A percentile compares a stretch with the other conserved stretches of the same genome.
Evolutionary conservation across 2,888 invertebrate genomes (phyloP).

Genomic region (Balanococcus diminutus): DNA sequence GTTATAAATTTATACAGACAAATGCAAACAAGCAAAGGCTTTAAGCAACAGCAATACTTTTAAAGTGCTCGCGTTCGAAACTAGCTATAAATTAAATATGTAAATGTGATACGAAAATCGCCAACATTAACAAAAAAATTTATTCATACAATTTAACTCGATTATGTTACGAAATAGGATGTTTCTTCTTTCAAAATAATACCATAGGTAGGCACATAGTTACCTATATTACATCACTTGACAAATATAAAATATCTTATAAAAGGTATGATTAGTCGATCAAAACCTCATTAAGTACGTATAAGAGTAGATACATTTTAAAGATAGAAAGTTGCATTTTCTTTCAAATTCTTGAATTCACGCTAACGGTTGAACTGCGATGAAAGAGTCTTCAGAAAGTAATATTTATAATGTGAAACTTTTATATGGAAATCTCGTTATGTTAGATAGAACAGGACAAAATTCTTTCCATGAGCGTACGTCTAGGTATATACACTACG

Average conservation of each 20-base stretch:
- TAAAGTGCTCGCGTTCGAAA: not conserved
- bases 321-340: not conserved
- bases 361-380: not conserved
- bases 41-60: not conserved
- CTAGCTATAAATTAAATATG: not conserved
- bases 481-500: not conserved
- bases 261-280: no score
- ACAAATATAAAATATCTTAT: not conserved
- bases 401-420: not conserved
- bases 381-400: not conserved
- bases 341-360: not conserved
- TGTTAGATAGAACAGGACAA: not conserved
- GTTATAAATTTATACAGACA: not conserved
- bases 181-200: not conserved
- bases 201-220: not conserved
- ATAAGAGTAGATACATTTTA: no score
- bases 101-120: not conserved
- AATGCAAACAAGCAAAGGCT: not conserved
- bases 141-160: not conserved
- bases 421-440: not conserved
- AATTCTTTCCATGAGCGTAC: not conserved
- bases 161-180: not conserved
- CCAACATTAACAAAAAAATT: not conserved
- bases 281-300: not conserved
- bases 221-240: not conserved